phyloP scores from a whole-genome alignment of 2,797 vertebrate genomes.

The Psittacula derbiana region DNA sequence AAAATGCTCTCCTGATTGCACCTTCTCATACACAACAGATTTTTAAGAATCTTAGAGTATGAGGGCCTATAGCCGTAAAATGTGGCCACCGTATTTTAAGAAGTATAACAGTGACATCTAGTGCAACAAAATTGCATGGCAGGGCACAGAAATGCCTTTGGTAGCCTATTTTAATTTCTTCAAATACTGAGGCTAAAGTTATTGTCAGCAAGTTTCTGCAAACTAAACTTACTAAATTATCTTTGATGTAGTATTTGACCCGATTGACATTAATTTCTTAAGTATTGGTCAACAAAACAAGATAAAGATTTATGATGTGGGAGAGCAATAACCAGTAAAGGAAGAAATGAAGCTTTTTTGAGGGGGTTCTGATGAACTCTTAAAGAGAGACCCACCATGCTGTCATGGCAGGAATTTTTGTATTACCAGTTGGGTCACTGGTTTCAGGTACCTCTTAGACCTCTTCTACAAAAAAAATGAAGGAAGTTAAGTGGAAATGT shows the following conservation, averaged over 20 bases:
- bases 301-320: rapidly evolving
- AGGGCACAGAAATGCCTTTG: background rate
- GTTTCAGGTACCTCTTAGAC: background rate
- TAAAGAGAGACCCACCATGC: background rate
- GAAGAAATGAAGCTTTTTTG: background rate
- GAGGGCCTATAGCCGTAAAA: background rate
- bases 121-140: background rate
- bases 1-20: background rate
- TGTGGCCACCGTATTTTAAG: background rate
- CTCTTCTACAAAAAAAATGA: background rate
- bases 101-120: conserved; percentile 69
- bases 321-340: background rate
- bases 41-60: background rate
- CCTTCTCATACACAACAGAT: background rate
- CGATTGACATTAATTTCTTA: background rate
- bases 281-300: background rate
- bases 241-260: background rate
- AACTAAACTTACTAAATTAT: background rate
- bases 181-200: background rate
- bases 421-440: background rate
- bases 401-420: background rate
- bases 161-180: background rate
- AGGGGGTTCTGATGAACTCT: background rate
- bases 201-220: background rate
- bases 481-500: background rate